Percentiles rank a stretch among this genome's conserved stretches.
These are phyloP conservation scores for Protaetia brevitarsis DNA, from an alignment of 1,140 invertebrate genomes.

Conservation along the genomic window DNA sequence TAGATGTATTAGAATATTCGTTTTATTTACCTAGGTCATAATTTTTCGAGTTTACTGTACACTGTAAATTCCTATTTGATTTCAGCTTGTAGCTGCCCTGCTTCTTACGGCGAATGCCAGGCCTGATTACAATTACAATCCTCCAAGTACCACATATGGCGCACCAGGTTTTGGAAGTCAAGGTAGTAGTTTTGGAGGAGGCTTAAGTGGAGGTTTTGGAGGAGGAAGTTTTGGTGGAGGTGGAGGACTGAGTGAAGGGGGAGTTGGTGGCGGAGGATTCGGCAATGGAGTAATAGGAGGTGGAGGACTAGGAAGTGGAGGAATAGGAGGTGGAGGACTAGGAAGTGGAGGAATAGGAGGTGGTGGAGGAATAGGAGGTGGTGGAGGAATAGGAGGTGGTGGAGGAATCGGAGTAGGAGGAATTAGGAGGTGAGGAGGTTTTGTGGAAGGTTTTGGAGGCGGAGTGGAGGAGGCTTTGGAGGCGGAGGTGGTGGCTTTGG, in stretches of 20 bases:
- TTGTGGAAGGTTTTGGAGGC: background rate
- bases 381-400: constrained; percentile 1
- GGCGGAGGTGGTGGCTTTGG: background rate
- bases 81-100: background rate
- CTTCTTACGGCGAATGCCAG: background rate
- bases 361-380: background rate
- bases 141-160: constrained; percentile 21
- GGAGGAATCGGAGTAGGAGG: background rate
- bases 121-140: constrained; percentile 25
- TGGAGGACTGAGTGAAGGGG: background rate
- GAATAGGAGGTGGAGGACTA: background rate
- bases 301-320: background rate
- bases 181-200: background rate
- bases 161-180: constrained; percentile 1
- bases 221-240: background rate
- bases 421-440: background rate
- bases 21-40: too few relatives aligned
- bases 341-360: background rate
- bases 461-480: background rate
- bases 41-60: too few relatives aligned
- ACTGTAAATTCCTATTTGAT: background rate
- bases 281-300: background rate
- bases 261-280: background rate
- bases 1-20: too few relatives aligned
- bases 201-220: background rate